Evolutionary conservation across 2,113 vertebrate genomes (phyloP).

Genomic region (Calidris pygmaea): DNA sequence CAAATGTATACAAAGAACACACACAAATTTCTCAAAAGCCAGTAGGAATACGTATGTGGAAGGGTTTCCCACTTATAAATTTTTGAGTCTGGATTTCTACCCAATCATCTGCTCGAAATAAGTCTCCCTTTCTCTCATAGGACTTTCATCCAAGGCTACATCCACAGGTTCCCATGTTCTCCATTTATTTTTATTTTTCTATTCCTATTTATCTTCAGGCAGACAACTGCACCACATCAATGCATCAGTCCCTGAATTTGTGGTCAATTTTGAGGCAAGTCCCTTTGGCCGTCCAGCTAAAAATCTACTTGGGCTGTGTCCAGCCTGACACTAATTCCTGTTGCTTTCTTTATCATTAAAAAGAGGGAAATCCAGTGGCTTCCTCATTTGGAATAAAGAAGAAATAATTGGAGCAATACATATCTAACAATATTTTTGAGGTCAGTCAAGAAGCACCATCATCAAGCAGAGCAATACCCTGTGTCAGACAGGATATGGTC

Average conservation of each 20-base stretch:
- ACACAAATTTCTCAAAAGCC: not conserved
- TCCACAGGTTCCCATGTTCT: not conserved
- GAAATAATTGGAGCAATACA: not conserved
- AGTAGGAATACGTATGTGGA: not conserved
- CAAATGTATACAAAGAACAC: not conserved
- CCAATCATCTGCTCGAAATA: not conserved
- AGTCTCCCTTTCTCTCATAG: not conserved
- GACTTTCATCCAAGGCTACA: not conserved
- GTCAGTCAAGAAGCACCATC: not conserved
- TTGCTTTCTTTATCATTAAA: not conserved
- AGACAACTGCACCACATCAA: not conserved
- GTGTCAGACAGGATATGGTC: not conserved
- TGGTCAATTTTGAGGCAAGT: not conserved
- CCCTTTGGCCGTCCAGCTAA: not conserved
- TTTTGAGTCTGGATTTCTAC: not conserved
- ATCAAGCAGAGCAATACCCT: not conserved
- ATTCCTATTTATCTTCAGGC: not conserved
- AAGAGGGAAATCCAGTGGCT: not conserved
- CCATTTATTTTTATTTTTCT: not conserved
- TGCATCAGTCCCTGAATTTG: not conserved
- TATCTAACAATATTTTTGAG: not conserved
- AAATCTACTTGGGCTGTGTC: not conserved
- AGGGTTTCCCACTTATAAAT: not conserved
- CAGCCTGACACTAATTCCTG: not conserved
- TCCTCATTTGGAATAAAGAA: not conserved